These are phyloP conservation scores for Rhynchophorus ferrugineus DNA, from an alignment of 1,140 invertebrate species.

Conservation along the genomic window DNA sequence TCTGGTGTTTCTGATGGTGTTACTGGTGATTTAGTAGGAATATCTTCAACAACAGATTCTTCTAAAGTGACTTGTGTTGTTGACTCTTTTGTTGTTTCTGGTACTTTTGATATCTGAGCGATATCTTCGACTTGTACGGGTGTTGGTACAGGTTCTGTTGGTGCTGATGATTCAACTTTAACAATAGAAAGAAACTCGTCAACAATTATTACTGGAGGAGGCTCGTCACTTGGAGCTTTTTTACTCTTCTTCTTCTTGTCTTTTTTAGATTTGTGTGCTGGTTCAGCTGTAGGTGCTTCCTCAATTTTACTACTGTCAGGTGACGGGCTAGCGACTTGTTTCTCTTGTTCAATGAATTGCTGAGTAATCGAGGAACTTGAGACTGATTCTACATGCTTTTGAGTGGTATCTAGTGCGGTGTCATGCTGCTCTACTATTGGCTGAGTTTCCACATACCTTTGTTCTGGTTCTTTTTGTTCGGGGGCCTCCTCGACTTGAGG, in stretches of 20 bases:
- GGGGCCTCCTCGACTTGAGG: background rate
- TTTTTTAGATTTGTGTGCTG: slow-evolving; percentile 21
- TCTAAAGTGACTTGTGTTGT: no score
- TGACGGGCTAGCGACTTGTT: slow-evolving; percentile 22
- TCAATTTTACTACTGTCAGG: slow-evolving; percentile 29
- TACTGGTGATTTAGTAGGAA: no score
- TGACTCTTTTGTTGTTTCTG: no score
- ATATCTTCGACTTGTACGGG: no score
- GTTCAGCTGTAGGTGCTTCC: slow-evolving; percentile 29
- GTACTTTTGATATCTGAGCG: no score
- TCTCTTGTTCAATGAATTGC: slow-evolving; percentile 30
- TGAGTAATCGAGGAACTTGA: slow-evolving; percentile 16
- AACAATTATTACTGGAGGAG: slow-evolving; percentile 10
- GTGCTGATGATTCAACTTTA: slow-evolving; percentile 2
- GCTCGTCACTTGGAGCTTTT: slow-evolving; percentile 26
- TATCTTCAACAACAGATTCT: no score
- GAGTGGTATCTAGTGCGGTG: slow-evolving; percentile 26
- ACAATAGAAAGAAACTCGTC: slow-evolving; percentile 26
- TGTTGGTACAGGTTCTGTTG: background rate
- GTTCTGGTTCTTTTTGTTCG: slow-evolving; percentile 7
- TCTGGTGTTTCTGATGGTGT: no score
- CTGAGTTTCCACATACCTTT: slow-evolving; percentile 37
- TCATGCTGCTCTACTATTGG: slow-evolving; percentile 29
- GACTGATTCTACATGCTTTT: slow-evolving; percentile 16
- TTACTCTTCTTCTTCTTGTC: slow-evolving; percentile 16